phyloP scores from a whole-genome alignment of 2,797 vertebrate genomes.

The Oceanodroma leucorhoa region DNA sequence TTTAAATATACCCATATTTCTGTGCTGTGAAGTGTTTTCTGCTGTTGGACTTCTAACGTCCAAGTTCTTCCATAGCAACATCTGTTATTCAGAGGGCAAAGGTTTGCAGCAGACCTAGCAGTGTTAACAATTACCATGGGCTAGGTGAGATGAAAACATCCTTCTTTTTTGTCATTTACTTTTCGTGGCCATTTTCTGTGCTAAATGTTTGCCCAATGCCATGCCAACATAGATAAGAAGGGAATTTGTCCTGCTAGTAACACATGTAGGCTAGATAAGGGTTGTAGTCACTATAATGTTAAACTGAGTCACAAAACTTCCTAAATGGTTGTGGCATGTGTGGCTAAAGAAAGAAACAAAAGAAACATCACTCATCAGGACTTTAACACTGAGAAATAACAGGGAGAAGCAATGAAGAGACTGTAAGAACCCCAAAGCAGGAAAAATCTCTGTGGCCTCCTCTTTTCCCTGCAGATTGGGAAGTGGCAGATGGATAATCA shows the following conservation, averaged over 20 bases:
- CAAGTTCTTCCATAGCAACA: background rate
- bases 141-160: background rate
- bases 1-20: background rate
- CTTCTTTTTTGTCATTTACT: background rate
- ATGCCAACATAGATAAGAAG: background rate
- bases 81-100: background rate
- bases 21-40: background rate
- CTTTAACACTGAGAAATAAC: background rate
- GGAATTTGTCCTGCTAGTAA: background rate
- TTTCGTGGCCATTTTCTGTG: background rate
- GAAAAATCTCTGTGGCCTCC: background rate
- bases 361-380: background rate
- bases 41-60: background rate
- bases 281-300: background rate
- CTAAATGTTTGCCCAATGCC: background rate
- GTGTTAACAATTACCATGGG: background rate
- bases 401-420: background rate
- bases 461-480: background rate
- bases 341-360: background rate
- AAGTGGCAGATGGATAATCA: background rate
- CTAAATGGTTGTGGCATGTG: background rate
- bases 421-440: background rate
- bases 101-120: background rate
- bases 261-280: background rate
- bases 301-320: background rate